These are phyloP conservation scores for Drosophila sulfurigaster DNA, from an alignment of 1,140 invertebrate genomes.

Conservation along the genomic window DNA sequence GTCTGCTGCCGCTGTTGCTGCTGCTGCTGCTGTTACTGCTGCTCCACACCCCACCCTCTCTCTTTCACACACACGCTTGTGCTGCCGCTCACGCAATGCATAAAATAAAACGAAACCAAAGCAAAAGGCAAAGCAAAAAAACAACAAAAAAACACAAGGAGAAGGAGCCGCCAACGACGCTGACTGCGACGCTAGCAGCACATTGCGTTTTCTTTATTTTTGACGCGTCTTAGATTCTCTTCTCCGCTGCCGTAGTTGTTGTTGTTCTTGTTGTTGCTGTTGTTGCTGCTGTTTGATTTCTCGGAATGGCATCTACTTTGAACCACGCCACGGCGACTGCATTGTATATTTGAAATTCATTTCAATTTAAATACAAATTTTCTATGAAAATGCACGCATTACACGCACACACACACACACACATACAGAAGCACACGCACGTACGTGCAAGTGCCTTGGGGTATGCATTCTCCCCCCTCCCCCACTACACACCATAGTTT, in stretches of 20 bases:
- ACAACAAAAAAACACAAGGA: conserved; percentile 25
- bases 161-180: conserved; percentile 19
- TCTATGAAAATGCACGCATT: conserved; percentile 83
- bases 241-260: conserved; percentile 14
- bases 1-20: conserved; percentile 6
- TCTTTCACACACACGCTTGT: background rate
- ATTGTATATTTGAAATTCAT: conserved; percentile 83
- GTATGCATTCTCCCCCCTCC: background rate
- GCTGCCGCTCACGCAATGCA: conserved; percentile 32
- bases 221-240: conserved; percentile 79
- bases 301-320: conserved; percentile 80
- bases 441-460: conserved; percentile 34
- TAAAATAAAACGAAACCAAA: conserved; percentile 46
- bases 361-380: conserved; percentile 83
- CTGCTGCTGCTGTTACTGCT: conserved; percentile 15
- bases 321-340: conserved; percentile 72
- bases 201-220: conserved; percentile 72
- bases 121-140: conserved; percentile 54
- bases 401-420: conserved; percentile 43
- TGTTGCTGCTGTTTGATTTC: conserved; percentile 62
- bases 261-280: conserved; percentile 29
- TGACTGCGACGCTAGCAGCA: conserved; percentile 41
- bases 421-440: background rate
- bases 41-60: background rate
- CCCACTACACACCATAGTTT: conserved; percentile 40